Conservation (phyloP, 2,888 invertebrate genomes). For the Drosophila multiciliata region DNA sequence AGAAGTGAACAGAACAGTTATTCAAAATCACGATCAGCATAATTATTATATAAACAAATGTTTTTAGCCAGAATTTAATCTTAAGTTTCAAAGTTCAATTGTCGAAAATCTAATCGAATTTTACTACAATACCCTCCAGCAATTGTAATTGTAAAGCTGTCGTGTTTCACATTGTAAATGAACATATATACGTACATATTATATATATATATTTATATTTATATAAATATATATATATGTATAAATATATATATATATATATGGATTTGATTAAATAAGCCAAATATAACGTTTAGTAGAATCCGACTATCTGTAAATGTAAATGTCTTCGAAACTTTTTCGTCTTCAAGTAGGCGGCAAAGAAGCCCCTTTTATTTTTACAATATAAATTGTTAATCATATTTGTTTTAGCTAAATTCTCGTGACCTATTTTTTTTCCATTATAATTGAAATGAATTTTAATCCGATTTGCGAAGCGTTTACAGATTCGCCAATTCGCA, state of each 20-base stretch:
- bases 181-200: constrained; percentile 16
- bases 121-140: constrained; percentile 22
- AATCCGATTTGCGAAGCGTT: constrained; percentile 61
- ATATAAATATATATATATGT: not conserved
- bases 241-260: constrained; percentile 41
- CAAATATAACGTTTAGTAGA: constrained; percentile 69
- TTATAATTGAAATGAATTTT: constrained; percentile 14
- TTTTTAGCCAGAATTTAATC: constrained; percentile 63
- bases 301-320: constrained; percentile 36
- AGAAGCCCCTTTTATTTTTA: not conserved
- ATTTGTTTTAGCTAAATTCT: constrained; percentile 13
- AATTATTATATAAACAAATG: constrained; percentile 22
- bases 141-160: constrained; percentile 48
- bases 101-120: constrained; percentile 16
- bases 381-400: constrained; percentile 5
- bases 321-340: constrained; percentile 3
- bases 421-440: not conserved
- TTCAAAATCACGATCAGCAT: constrained; percentile 16
- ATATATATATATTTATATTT: constrained; percentile 28
- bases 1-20: constrained; percentile 62
- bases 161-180: constrained; percentile 60
- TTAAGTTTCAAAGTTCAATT: constrained; percentile 49
- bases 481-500: constrained; percentile 48
- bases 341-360: constrained; percentile 8
- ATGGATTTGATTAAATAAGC: constrained; percentile 67